Evolutionary conservation across 2,113 vertebrate species (phyloP).

Genomic region (Cyphomyrus plagiostoma): DNA sequence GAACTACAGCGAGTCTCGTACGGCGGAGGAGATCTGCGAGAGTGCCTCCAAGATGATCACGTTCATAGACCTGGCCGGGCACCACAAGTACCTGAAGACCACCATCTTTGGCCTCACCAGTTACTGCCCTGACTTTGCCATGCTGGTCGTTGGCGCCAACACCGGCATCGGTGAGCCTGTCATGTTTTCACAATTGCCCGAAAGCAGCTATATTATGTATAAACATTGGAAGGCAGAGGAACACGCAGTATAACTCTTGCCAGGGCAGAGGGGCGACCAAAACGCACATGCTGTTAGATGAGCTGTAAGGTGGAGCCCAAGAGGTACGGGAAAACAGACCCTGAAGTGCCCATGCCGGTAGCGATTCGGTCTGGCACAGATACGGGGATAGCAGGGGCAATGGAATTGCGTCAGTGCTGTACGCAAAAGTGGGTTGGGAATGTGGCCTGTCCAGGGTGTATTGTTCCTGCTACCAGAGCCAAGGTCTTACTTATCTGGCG

Average conservation of each 20-base stretch:
- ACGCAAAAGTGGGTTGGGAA: slow-evolving; percentile 37
- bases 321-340: not conserved
- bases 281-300: not conserved
- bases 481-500: not conserved
- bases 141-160: slow-evolving; percentile 93
- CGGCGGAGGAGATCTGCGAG: slow-evolving; percentile 96
- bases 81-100: slow-evolving; percentile 97
- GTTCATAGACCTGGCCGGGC: slow-evolving; percentile 95
- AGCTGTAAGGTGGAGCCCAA: not conserved
- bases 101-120: slow-evolving; percentile 98
- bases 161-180: slow-evolving; percentile 83
- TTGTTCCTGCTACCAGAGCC: slow-evolving; percentile 38
- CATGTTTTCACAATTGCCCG: not conserved
- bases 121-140: slow-evolving; percentile 97
- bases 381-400: not conserved
- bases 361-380: too few relatives aligned
- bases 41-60: slow-evolving; percentile 99
- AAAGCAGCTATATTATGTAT: not conserved
- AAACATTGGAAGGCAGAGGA: not conserved
- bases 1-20: slow-evolving; percentile 96
- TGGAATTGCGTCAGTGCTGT: not conserved
- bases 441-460: not conserved
- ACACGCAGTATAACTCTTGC: not conserved
- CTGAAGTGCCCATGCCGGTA: not conserved
- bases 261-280: not conserved